These are phyloP conservation scores for Drosophila leonis DNA, from an alignment of 2,888 invertebrate genomes.

Conservation along the genomic window DNA sequence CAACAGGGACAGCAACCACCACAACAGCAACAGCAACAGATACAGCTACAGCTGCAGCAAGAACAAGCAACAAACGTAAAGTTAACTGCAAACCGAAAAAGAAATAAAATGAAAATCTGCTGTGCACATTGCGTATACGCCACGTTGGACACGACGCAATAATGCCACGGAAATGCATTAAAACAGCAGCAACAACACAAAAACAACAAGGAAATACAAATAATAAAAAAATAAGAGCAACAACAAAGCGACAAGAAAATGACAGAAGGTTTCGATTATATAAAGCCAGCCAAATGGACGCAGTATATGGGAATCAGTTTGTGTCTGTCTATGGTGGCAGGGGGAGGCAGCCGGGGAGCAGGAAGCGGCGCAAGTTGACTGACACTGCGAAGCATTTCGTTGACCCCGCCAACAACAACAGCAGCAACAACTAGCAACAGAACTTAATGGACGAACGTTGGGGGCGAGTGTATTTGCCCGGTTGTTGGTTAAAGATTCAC, in stretches of 20 bases:
- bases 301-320: constrained; percentile 34
- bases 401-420: constrained; percentile 52
- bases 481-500: constrained; percentile 66
- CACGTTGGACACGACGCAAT: constrained; percentile 68
- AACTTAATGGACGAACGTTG: constrained; percentile 27
- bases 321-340: not conserved
- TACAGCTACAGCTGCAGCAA: constrained; percentile 33
- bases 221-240: constrained; percentile 5
- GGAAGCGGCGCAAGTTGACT: constrained; percentile 59
- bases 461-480: constrained; percentile 14
- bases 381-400: constrained; percentile 69
- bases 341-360: not conserved
- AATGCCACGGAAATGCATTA: constrained; percentile 69
- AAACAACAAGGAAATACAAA: not conserved
- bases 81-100: constrained; percentile 20
- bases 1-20: not conserved
- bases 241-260: constrained; percentile 64
- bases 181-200: constrained; percentile 37
- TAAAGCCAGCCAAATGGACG: constrained; percentile 51
- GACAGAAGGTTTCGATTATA: constrained; percentile 76
- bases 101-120: constrained; percentile 49
- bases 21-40: not conserved
- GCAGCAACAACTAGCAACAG: constrained; percentile 10
- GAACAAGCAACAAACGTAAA: constrained; percentile 11
- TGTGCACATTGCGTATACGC: constrained; percentile 70